phyloP scores from a whole-genome alignment of 2,113 vertebrate genomes.

The Crotalus viridis region DNA sequence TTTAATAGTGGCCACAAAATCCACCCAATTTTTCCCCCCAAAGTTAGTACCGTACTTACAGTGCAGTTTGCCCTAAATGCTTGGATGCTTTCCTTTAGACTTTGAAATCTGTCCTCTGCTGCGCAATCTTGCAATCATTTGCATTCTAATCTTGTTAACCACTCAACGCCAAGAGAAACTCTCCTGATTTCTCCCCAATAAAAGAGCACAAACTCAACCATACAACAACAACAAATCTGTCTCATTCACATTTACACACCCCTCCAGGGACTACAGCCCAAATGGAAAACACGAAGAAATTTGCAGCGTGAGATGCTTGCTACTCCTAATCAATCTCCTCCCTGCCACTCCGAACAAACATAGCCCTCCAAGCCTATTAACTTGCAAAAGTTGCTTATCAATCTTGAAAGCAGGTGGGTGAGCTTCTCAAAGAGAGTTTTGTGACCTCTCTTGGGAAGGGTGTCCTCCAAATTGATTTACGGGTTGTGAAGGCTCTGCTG shows the following conservation, averaged over 20 bases:
- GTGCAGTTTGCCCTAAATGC: neutral
- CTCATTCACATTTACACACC: constrained; percentile 15
- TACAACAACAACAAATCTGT: neutral
- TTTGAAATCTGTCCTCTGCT: neutral
- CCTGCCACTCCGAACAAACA: neutral
- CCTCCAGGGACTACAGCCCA: neutral
- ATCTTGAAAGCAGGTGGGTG: neutral
- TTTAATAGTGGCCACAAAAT: neutral
- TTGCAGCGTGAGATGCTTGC: constrained; percentile 6
- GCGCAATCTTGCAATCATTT: neutral
- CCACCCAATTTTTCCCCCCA: neutral
- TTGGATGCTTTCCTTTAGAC: neutral
- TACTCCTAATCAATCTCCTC: constrained; percentile 40
- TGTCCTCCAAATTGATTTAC: constrained; percentile 36
- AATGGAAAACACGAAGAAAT: constrained; percentile 34
- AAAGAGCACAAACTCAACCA: constrained; percentile 37
- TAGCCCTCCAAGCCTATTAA: neutral
- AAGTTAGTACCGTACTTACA: neutral
- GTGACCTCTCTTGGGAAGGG: neutral
- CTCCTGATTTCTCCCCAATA: neutral
- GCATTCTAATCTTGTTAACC: constrained; percentile 22
- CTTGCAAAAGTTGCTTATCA: constrained; percentile 26
- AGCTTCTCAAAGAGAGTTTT: constrained; percentile 14
- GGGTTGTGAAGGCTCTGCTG: constrained; percentile 6
- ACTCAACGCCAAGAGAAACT: constrained; percentile 23